Conservation (phyloP, 2,797 vertebrate genomes). For the Gymnopithys bicolor region DNA sequence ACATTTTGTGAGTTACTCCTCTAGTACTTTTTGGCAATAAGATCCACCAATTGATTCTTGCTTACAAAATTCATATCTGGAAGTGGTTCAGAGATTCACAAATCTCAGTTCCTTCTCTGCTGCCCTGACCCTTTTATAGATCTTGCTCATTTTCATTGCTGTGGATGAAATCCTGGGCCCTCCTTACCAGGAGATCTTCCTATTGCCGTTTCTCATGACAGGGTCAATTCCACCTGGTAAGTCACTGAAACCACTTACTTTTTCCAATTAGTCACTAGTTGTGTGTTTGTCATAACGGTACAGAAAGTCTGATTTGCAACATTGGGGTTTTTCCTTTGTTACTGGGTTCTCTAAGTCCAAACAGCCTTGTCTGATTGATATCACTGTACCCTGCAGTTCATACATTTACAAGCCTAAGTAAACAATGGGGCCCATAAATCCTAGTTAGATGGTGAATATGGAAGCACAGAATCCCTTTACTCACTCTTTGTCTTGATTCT, state of each 20-base stretch:
- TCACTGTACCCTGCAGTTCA: not conserved
- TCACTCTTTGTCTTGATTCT: not conserved
- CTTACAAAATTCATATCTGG: not conserved
- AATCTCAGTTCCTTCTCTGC: not conserved
- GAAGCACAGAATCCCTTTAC: not conserved
- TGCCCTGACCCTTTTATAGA: not conserved
- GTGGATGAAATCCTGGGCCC: not conserved
- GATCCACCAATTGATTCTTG: not conserved
- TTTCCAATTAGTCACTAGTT: not conserved
- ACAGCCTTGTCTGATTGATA: not conserved
- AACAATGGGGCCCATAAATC: not conserved
- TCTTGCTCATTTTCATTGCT: accelerated
- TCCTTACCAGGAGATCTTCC: not conserved
- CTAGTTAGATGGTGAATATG: not conserved
- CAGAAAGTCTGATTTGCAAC: not conserved
- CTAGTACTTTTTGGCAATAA: not conserved
- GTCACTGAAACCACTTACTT: not conserved
- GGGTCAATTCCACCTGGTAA: not conserved
- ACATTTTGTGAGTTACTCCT: not conserved
- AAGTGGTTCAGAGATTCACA: not conserved
- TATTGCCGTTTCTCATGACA: not conserved
- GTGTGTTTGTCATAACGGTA: not conserved
- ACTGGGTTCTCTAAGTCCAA: not conserved
- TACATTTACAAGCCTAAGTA: not conserved
- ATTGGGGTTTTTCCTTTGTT: not conserved